Conservation (phyloP, 2,888 invertebrate species). For the Philopedon plagiatum region DNA sequence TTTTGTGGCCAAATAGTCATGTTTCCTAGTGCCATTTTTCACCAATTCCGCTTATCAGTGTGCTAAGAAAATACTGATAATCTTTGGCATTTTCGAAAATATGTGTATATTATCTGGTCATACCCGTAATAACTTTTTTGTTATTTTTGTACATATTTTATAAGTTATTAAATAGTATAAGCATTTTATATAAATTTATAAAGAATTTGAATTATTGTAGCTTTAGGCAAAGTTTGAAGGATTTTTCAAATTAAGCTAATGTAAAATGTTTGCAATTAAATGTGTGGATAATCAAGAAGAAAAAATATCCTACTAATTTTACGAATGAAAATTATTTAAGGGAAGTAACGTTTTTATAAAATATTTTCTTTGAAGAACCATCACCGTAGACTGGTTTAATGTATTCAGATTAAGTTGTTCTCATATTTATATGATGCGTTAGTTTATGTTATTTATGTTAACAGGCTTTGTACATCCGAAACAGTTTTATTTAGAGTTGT, state of each 20-base stretch:
- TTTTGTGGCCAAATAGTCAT: neutral
- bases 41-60: neutral
- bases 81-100: conserved; percentile 35
- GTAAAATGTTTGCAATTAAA: conserved; percentile 13
- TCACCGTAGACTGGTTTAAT: too few relatives aligned
- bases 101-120: conserved; percentile 58
- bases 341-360: too few relatives aligned
- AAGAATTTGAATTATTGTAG: conserved; percentile 48
- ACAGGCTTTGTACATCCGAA: too few relatives aligned
- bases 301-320: too few relatives aligned
- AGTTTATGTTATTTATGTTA: too few relatives aligned
- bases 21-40: neutral
- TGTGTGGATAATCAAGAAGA: conserved; percentile 7
- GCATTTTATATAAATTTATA: conserved; percentile 49
- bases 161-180: conserved; percentile 55
- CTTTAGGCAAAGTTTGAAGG: conserved; percentile 1
- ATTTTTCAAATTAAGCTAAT: conserved; percentile 9
- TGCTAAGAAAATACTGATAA: neutral
- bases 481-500: too few relatives aligned
- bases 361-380: too few relatives aligned
- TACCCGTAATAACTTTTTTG: conserved; percentile 51
- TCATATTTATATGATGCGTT: too few relatives aligned
- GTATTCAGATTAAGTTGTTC: too few relatives aligned
- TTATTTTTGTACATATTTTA: conserved; percentile 57
- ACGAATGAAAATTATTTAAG: too few relatives aligned